phyloP scores from a whole-genome alignment of 1,140 invertebrate genomes.

The Hyles euphorbiae region DNA sequence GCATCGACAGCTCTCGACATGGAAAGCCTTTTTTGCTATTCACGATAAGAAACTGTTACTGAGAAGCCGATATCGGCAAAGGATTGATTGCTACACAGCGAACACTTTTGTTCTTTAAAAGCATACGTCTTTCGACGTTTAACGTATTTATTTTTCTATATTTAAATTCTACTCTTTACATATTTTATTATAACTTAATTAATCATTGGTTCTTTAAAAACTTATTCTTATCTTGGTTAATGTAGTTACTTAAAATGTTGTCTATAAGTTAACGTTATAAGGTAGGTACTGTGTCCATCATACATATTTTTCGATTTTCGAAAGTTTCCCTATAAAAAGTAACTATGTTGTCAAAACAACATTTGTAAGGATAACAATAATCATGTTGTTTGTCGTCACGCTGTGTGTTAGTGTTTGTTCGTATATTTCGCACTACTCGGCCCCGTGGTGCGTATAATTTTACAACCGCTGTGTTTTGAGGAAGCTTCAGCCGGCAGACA shows the following conservation, averaged over 20 bases:
- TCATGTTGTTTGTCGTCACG: not conserved
- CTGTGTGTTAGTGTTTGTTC: not conserved
- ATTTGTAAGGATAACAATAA: too few relatives aligned
- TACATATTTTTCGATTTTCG: too few relatives aligned
- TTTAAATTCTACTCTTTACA: too few relatives aligned
- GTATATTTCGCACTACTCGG: not conserved
- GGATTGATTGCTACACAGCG: slow-evolving; percentile 22
- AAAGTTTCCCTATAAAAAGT: too few relatives aligned
- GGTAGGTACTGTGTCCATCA: too few relatives aligned
- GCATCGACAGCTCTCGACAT: slow-evolving; percentile 61
- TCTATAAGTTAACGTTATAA: too few relatives aligned
- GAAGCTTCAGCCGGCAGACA: slow-evolving; percentile 16
- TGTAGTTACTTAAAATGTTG: too few relatives aligned
- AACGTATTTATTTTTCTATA: too few relatives aligned
- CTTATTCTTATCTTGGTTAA: too few relatives aligned
- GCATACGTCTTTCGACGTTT: slow-evolving; percentile 12
- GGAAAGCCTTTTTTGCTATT: slow-evolving; percentile 66
- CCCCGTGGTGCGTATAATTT: slow-evolving; percentile 16
- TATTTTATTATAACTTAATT: too few relatives aligned
- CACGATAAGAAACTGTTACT: slow-evolving; percentile 47
- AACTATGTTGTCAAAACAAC: too few relatives aligned
- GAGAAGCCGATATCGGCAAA: slow-evolving; percentile 26
- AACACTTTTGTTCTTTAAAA: slow-evolving; percentile 26
- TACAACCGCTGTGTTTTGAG: slow-evolving; percentile 16
- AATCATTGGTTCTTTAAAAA: too few relatives aligned